A percentile compares a stretch with the other conserved stretches of the same genome.
Conservation (phyloP, 1,140 invertebrate genomes). For the Vanessa tameamea region DNA sequence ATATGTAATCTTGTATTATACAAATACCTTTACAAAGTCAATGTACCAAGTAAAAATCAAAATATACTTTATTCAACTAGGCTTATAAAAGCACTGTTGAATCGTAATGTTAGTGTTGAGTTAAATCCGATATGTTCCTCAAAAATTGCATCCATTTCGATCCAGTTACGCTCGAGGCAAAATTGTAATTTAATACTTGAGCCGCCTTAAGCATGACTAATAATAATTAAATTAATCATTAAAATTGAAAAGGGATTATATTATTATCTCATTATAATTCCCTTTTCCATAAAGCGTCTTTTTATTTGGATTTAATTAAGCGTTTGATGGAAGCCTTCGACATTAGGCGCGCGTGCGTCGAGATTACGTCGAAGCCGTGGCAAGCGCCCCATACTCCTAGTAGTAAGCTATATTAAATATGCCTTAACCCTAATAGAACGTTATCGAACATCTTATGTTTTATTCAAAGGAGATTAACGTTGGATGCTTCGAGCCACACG, state of each 20-base stretch:
- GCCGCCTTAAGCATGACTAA: too few relatives aligned
- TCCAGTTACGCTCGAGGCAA: not conserved
- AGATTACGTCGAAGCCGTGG: conserved; percentile 54
- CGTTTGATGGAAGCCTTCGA: conserved; percentile 50
- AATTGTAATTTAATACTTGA: too few relatives aligned
- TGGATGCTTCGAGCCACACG: conserved; percentile 50
- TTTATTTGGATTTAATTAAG: conserved; percentile 76
- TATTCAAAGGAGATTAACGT: conserved; percentile 74
- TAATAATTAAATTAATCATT: not conserved
- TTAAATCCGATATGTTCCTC: too few relatives aligned
- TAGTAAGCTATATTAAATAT: conserved; percentile 72
- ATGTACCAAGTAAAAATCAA: too few relatives aligned
- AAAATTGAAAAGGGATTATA: conserved; percentile 2
- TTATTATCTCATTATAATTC: conserved; percentile 35
- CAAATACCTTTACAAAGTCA: not conserved
- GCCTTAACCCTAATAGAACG: conserved; percentile 68
- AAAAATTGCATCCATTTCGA: too few relatives aligned
- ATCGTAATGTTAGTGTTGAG: too few relatives aligned
- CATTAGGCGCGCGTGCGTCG: conserved; percentile 56
- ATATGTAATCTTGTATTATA: not conserved
- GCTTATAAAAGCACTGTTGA: not conserved
- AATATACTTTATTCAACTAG: not conserved
- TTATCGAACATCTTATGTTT: conserved; percentile 75
- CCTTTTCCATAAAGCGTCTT: conserved; percentile 47
- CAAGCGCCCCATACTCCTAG: conserved; percentile 60